Evolutionary conservation across 2,888 invertebrate genomes (phyloP), one percentile per base, ranked within the genome.

Genomic region (Glyphotaelius pellucidus): DNA sequence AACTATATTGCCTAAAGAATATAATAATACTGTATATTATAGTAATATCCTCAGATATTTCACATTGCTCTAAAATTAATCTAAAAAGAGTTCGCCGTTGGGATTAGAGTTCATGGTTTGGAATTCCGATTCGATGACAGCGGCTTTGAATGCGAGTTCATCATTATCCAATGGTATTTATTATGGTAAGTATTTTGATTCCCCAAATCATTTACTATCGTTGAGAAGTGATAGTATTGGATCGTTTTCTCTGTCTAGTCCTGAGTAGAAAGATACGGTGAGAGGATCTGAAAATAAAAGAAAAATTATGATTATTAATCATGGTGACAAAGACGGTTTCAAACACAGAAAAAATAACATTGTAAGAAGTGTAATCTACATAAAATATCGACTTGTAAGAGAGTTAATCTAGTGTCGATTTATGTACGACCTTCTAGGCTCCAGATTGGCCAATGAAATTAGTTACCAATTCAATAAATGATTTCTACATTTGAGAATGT

Each of bases 261-360:
- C 89, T 4, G 93, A 92, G 88, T 93, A 93, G 81, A 91, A 93
- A 3, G 90, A 81, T 7, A 85, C 90, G 3, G 93, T 93, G 85
- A 93, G n/a, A 3, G 93, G 93, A 91, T 93, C 93, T 93, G 91
- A 84, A 93, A 92, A 38, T 86, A 81, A 79, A 85, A 79, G 1
- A 81, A 90, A 67, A 67, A 67, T 9, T 25, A 67, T 9, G 7
- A n/a, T n/a, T n/a, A n/a, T n/a, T 67, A 25, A 25, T 25, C 25
- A 9, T 19, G 42, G 14, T 47, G 14, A 47, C 47, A 15, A 47
- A 47, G 47, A 47, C 3, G 15, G 3, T 47, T 47, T 47, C 14
- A 47, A 14, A 47, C 47, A 47, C 15, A 47, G 47, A 47, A 1
- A 47, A 47, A 14, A 14, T 47, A 47, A 47, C 15, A 47, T 15